Evolutionary conservation across 2,113 vertebrate species (phyloP).

Genomic region (Tetraodon nigroviridis): DNA sequence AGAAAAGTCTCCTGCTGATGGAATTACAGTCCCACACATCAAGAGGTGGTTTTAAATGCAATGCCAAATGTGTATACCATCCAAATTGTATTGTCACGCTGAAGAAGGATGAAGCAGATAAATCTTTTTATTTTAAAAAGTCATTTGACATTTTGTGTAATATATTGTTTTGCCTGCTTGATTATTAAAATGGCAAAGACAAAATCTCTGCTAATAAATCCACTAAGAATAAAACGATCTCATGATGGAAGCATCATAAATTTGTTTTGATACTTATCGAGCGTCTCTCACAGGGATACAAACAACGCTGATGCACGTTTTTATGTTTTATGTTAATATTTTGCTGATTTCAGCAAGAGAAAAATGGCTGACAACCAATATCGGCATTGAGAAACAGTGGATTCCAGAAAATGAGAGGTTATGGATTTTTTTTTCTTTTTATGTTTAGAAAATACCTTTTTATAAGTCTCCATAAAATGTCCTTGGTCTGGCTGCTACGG

Average conservation of each 20-base stretch:
- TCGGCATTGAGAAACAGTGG: background rate
- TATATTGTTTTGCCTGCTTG: too few species aligned
- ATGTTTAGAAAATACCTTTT: slow-evolving; percentile 56
- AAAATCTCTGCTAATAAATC: background rate
- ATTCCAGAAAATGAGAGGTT: slow-evolving; percentile 29
- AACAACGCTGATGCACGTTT: background rate
- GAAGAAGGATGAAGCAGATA: slow-evolving; percentile 1
- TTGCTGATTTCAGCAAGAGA: slow-evolving; percentile 29
- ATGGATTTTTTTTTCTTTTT: slow-evolving; percentile 43
- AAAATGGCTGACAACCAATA: slow-evolving; percentile 11
- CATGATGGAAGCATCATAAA: background rate
- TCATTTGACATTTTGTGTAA: background rate
- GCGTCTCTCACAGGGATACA: background rate
- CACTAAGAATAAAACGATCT: background rate
- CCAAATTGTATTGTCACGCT: background rate
- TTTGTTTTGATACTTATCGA: background rate
- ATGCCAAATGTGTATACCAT: background rate
- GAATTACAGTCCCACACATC: background rate
- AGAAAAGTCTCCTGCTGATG: slow-evolving; percentile 4
- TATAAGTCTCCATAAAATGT: slow-evolving; percentile 41
- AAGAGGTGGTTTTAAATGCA: slow-evolving; percentile 1
- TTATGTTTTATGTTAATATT: slow-evolving; percentile 23
- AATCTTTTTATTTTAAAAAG: too few species aligned
- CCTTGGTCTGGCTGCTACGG: slow-evolving; percentile 56
- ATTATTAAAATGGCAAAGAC: background rate